phyloP scores from a whole-genome alignment of 1,140 invertebrate species.

The Leptinotarsa lineolata region DNA sequence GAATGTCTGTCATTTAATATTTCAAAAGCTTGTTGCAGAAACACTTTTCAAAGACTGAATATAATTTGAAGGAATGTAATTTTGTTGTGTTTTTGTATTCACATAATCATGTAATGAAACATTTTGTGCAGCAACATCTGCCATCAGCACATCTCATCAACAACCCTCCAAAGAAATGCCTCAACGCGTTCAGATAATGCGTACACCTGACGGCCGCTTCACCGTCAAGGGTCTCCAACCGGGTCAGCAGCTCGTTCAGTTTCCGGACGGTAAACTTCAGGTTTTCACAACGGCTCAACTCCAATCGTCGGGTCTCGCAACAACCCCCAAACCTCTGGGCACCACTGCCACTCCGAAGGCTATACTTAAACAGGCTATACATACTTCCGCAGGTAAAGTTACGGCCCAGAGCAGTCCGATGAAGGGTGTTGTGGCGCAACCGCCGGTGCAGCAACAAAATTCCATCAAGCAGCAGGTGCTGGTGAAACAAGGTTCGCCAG shows the following conservation, averaged over 20 bases:
- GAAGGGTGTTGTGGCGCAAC: constrained; percentile 39
- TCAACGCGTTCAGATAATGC: constrained; percentile 88
- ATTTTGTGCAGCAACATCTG: constrained; percentile 47
- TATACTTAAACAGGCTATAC: constrained; percentile 47
- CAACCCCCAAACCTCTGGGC: constrained; percentile 39
- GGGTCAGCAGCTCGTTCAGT: constrained; percentile 91
- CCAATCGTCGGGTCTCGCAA: constrained; percentile 35
- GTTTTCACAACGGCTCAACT: constrained; percentile 70
- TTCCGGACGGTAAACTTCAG: constrained; percentile 92
- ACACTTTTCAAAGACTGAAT: too few relatives aligned
- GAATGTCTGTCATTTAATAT: too few relatives aligned
- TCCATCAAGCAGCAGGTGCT: constrained; percentile 26
- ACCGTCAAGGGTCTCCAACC: constrained; percentile 89
- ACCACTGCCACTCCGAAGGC: constrained; percentile 48
- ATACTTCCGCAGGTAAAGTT: constrained; percentile 48
- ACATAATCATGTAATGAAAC: background rate
- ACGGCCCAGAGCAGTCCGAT: constrained; percentile 45
- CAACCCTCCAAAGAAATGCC: constrained; percentile 55
- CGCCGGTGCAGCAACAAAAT: constrained; percentile 27
- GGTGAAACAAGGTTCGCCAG: constrained; percentile 28
- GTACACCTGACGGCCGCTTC: constrained; percentile 86
- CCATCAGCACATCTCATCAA: constrained; percentile 33
- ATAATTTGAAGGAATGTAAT: too few relatives aligned
- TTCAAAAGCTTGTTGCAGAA: too few relatives aligned
- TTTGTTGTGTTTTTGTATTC: background rate